A percentile compares a stretch with the other conserved stretches of the same genome.
phyloP scores from a whole-genome alignment of 2,888 invertebrate species.

The Chrysolina oricalcia region DNA sequence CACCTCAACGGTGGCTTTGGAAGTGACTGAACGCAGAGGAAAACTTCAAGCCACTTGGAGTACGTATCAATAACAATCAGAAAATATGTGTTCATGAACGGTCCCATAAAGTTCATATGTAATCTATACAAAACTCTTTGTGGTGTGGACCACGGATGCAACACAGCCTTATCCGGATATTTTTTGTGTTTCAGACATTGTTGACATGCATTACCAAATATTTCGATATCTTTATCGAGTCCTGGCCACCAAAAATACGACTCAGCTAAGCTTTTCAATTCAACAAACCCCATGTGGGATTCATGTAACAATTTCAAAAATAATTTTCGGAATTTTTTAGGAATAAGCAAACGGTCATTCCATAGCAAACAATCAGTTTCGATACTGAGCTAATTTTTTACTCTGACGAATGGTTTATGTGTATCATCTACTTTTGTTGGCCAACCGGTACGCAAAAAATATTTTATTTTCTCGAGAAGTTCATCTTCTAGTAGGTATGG shows the following conservation, averaged over 20 bases:
- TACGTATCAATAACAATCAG: constrained; percentile 48
- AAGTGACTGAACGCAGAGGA: constrained; percentile 43
- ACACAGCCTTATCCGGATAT: too few species aligned
- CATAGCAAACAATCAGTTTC: too few species aligned
- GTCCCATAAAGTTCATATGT: constrained; percentile 53
- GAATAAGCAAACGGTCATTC: constrained; percentile 57
- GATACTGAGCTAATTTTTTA: too few species aligned
- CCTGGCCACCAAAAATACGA: constrained; percentile 57
- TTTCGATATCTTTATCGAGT: constrained; percentile 56
- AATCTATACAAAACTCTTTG: constrained; percentile 47
- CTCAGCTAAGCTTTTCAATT: constrained; percentile 55
- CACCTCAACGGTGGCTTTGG: constrained; percentile 36
- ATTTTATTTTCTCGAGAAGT: too few species aligned
- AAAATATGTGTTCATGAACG: constrained; percentile 44
- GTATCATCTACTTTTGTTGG: too few species aligned
- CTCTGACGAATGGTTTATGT: too few species aligned
- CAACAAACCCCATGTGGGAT: constrained; percentile 56
- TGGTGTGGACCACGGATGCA: constrained; percentile 48
- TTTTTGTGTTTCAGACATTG: too few species aligned
- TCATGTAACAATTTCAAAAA: constrained; percentile 49
- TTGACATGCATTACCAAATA: too few species aligned
- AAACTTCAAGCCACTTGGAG: constrained; percentile 55
- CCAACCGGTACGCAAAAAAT: too few species aligned
- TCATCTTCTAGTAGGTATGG: too few species aligned
- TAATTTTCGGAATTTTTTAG: constrained; percentile 42